Evolutionary conservation across 1,140 invertebrate genomes (phyloP).

Genomic region (Riptortus pedestris): DNA sequence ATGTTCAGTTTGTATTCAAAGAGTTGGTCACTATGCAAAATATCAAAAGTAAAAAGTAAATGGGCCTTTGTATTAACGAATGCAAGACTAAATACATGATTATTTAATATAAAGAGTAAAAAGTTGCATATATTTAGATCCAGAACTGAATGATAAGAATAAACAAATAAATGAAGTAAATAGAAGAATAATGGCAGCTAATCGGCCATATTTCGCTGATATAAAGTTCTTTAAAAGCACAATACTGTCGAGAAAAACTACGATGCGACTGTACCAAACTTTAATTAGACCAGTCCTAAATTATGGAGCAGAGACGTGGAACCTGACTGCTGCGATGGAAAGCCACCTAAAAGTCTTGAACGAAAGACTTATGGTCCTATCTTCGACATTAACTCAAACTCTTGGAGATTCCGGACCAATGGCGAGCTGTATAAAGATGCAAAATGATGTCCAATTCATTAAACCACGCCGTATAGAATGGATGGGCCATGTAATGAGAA

Average conservation of each 20-base stretch:
- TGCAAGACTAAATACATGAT: background rate
- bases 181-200: background rate
- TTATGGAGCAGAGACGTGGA: too few species aligned
- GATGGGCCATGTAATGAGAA: too few species aligned
- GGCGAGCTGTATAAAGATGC: background rate
- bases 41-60: too few species aligned
- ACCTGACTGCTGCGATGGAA: too few species aligned
- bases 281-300: background rate
- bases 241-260: background rate
- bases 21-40: too few species aligned
- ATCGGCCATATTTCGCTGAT: background rate
- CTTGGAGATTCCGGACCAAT: background rate
- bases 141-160: conserved; percentile 5
- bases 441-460: too few species aligned
- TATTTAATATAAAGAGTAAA: background rate
- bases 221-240: background rate
- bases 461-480: too few species aligned
- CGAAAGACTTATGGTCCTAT: background rate
- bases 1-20: too few species aligned
- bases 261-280: background rate
- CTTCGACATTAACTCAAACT: background rate
- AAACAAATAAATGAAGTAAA: background rate
- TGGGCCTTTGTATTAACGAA: background rate
- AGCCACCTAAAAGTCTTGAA: background rate
- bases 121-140: background rate